A percentile compares a stretch with the other conserved stretches of the same genome.
Evolutionary conservation across 2,113 vertebrate species (phyloP).

Genomic region (Pungitius pungitius): DNA sequence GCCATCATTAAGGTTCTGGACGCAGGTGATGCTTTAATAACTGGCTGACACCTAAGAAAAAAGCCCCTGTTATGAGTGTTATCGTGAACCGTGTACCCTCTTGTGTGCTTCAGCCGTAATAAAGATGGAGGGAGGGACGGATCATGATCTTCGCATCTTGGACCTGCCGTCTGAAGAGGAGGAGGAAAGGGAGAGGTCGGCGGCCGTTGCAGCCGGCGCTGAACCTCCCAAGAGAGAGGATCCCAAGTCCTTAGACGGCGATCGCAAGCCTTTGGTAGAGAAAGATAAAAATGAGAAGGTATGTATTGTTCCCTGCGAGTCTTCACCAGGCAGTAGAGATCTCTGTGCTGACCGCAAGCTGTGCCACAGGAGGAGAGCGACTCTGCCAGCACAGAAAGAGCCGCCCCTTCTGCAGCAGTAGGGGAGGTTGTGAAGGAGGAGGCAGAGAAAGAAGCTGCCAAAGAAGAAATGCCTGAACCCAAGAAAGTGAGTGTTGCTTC

Average conservation of each 20-base stretch:
- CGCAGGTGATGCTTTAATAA: constrained; percentile 76
- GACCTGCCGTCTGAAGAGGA: constrained; percentile 87
- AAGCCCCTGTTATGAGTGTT: neutral
- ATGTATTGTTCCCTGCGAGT: neutral
- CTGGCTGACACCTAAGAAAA: neutral
- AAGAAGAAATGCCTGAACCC: constrained; percentile 79
- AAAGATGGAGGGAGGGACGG: constrained; percentile 93
- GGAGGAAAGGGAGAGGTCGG: constrained; percentile 71
- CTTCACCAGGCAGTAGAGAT: neutral
- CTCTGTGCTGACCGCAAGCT: constrained; percentile 19
- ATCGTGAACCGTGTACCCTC: neutral
- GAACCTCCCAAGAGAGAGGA: constrained; percentile 75
- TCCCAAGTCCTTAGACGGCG: constrained; percentile 42
- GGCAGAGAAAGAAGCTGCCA: constrained; percentile 75
- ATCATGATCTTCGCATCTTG: constrained; percentile 89
- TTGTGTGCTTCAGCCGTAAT: constrained; percentile 84
- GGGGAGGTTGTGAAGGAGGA: constrained; percentile 48
- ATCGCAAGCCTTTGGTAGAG: constrained; percentile 68
- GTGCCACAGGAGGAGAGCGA: constrained; percentile 68
- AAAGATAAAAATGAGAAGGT: constrained; percentile 75
- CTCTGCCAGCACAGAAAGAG: constrained; percentile 70
- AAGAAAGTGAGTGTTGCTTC: constrained; percentile 81
- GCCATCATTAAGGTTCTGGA: constrained; percentile 90
- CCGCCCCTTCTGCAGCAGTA: constrained; percentile 33
- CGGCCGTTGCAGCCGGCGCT: constrained; percentile 26